Conservation (phyloP, 2,113 vertebrate genomes). For the Gobio gobio region DNA sequence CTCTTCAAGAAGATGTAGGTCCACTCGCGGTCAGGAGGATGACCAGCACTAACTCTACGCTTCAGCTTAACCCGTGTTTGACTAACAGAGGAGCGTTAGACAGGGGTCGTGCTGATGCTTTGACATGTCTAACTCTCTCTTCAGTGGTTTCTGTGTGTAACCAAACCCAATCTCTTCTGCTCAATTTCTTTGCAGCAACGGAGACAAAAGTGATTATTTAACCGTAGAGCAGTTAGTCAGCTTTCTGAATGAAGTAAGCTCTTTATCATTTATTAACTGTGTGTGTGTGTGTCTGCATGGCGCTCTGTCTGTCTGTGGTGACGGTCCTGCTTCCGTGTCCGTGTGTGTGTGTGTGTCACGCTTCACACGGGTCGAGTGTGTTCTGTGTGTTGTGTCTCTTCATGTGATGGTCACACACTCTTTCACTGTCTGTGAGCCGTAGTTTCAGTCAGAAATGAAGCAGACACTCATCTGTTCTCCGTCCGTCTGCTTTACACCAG, state of each 20-base stretch:
- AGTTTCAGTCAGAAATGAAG: background rate
- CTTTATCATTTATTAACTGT: slow-evolving; percentile 98
- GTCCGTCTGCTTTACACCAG: background rate
- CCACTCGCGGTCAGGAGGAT: background rate
- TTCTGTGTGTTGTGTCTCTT: background rate
- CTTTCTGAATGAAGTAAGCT: slow-evolving; percentile 99
- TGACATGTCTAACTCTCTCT: slow-evolving; percentile 51
- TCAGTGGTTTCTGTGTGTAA: slow-evolving; percentile 31
- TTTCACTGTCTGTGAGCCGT: background rate
- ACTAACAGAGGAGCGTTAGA: slow-evolving; percentile 62
- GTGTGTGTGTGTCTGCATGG: background rate
- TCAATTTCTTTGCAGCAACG: slow-evolving; percentile 99
- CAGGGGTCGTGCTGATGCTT: slow-evolving; percentile 28
- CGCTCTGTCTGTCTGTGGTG: background rate
- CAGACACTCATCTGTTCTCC: background rate
- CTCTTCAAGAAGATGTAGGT: slow-evolving; percentile 98
- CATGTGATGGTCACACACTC: background rate
- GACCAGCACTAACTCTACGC: background rate
- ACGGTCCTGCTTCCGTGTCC: background rate
- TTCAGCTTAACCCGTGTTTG: slow-evolving; percentile 80
- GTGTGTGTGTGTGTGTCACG: background rate
- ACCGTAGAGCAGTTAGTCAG: slow-evolving; percentile 99
- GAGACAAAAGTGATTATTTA: slow-evolving; percentile 99
- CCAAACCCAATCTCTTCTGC: slow-evolving; percentile 81
- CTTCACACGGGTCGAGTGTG: background rate